Conservation (phyloP, 23 tunicate genomes). For the Styela plicata region DNA sequence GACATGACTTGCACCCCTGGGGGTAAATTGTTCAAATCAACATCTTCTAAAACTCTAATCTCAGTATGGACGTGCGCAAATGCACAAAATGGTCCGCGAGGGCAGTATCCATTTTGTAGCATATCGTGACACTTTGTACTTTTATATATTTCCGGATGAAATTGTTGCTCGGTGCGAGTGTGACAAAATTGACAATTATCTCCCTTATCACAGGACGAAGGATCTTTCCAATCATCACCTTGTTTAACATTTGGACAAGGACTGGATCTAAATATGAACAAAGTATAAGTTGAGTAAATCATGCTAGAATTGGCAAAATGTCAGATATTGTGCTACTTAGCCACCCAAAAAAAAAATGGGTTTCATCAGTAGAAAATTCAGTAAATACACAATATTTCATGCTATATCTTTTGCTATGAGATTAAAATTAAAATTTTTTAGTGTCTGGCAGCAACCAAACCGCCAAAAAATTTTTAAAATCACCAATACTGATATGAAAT, state of each 20-base stretch:
- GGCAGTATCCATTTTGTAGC: conserved; percentile 97
- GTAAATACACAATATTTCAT: no score
- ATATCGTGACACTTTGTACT: conserved; percentile 99
- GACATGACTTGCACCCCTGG: conserved; percentile 9
- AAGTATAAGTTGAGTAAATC: no score
- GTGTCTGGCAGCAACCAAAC: no score
- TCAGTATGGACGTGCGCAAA: conserved; percentile 99
- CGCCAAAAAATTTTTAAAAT: no score
- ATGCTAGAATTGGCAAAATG: no score
- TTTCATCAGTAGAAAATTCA: no score
- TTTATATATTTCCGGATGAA: conserved; percentile 98
- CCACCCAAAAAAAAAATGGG: no score
- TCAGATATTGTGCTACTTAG: no score
- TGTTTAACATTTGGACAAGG: conserved; percentile 98
- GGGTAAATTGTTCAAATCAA: conserved; percentile 7
- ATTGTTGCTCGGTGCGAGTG: conserved; percentile 99
- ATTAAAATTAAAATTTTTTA: no score
- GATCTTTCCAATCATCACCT: conserved; percentile 99
- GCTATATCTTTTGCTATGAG: no score
- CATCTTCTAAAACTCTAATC: conserved; percentile 73
- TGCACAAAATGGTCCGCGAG: conserved; percentile 98
- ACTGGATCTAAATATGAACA: conserved; percentile 85
- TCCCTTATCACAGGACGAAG: conserved; percentile 97
- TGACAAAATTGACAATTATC: conserved; percentile 95
- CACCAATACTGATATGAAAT: no score